Percentiles rank a stretch among this genome's conserved stretches.
Evolutionary conservation across 2,113 vertebrate species (phyloP).

Genomic region (Lepisosteus osseus): DNA sequence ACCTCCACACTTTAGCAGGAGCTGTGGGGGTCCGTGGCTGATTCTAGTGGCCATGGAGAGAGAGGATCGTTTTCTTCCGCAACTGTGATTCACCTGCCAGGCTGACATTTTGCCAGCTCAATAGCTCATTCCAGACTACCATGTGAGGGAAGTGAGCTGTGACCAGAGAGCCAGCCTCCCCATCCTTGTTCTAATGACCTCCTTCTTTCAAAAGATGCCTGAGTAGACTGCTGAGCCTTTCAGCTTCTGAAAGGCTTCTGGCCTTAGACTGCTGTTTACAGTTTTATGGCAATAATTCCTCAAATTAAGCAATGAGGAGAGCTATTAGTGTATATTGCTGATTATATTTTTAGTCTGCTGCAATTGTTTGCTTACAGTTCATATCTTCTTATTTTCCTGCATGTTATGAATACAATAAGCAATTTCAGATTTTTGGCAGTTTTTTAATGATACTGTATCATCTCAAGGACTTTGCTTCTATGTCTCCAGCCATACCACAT

Average conservation of each 20-base stretch:
- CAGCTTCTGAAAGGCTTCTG: not conserved
- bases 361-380: not conserved
- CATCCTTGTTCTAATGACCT: conserved; percentile 14
- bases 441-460: conserved; percentile 3
- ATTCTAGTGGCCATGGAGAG: no score
- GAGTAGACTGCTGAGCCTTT: not conserved
- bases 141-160: conserved; percentile 19
- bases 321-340: conserved; percentile 21
- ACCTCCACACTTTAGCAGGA: no score
- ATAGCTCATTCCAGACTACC: conserved; percentile 6
- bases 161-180: conserved; percentile 8
- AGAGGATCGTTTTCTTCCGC: not conserved
- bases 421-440: conserved; percentile 7
- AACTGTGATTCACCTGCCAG: conserved; percentile 8
- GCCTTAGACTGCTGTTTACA: not conserved
- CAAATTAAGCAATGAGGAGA: conserved; percentile 16
- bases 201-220: not conserved
- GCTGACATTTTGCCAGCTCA: not conserved
- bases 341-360: conserved; percentile 14
- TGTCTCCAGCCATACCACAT: no score
- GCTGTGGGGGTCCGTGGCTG: no score
- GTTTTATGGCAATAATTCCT: not conserved
- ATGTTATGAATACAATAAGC: not conserved
- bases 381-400: not conserved
- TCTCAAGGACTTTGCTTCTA: not conserved